Conservation (phyloP, 2,797 vertebrate genomes). For the Notoglanidium macrostoma region DNA sequence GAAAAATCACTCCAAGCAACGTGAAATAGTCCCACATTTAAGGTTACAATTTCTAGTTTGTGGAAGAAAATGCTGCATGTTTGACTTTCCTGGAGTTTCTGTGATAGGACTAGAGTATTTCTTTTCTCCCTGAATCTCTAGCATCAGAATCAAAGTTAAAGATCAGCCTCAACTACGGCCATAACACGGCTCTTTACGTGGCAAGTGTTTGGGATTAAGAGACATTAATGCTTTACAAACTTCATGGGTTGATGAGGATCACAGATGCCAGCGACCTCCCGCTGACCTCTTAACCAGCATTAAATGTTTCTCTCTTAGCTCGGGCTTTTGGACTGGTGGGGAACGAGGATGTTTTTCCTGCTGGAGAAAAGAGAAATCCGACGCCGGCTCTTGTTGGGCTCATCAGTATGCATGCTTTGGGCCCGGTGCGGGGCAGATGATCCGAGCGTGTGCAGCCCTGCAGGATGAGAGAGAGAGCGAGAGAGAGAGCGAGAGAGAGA, state of each 20-base stretch:
- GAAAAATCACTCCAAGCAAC: not conserved
- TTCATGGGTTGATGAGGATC: not conserved
- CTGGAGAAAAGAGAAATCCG: constrained; percentile 8
- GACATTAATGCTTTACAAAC: too few species aligned
- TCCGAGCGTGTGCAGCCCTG: not conserved
- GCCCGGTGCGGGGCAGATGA: constrained; percentile 4
- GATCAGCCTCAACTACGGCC: not conserved
- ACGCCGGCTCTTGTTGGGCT: constrained; percentile 3
- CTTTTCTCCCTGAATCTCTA: too few species aligned
- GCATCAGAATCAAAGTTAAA: not conserved
- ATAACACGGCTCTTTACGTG: not conserved
- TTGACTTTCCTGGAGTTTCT: not conserved
- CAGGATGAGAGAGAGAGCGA: not conserved
- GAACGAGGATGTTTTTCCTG: not conserved
- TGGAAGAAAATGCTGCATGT: not conserved
- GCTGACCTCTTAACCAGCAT: not conserved
- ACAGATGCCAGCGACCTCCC: not conserved
- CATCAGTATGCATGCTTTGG: constrained; percentile 34
- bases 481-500: not conserved
- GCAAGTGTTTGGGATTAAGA: too few species aligned
- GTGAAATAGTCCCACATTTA: not conserved
- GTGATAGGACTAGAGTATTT: not conserved
- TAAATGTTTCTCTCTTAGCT: not conserved
- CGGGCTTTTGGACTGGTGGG: not conserved
- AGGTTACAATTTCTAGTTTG: not conserved